Evolutionary conservation across 2,888 invertebrate genomes (phyloP).

Genomic region (Dolomedes plantarius): DNA sequence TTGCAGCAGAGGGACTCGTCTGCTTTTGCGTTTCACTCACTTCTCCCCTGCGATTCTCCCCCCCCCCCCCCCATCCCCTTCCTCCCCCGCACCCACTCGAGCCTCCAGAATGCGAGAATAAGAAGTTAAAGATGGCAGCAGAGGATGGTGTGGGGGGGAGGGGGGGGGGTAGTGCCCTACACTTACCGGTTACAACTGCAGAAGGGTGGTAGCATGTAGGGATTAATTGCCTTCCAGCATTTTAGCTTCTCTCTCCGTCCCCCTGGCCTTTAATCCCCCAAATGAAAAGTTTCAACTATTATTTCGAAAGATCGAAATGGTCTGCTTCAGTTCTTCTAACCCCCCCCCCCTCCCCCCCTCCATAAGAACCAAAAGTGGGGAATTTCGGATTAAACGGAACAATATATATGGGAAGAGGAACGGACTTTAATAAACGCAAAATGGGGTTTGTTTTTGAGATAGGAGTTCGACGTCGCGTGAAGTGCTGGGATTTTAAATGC

Average conservation of each 20-base stretch:
- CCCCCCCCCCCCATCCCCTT: too few relatives aligned
- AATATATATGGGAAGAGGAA: constrained; percentile 34
- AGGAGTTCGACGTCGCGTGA: constrained; percentile 17
- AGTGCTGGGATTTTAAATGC: constrained; percentile 33
- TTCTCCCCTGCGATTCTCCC: too few relatives aligned
- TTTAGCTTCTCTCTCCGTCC: constrained; percentile 4
- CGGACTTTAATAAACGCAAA: constrained; percentile 51
- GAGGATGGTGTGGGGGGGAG: too few relatives aligned
- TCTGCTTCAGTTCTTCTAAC: neutral
- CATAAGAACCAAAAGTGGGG: neutral
- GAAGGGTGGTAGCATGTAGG: constrained; percentile 32
- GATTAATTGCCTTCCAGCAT: constrained; percentile 67
- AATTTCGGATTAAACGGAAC: constrained; percentile 46
- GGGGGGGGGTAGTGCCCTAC: constrained; percentile 7
- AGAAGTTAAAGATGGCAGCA: constrained; percentile 47
- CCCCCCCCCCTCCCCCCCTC: neutral
- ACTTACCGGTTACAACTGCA: constrained; percentile 37
- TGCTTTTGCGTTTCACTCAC: constrained; percentile 8
- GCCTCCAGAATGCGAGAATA: constrained; percentile 54
- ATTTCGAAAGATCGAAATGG: constrained; percentile 48
- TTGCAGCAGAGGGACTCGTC: constrained; percentile 56
- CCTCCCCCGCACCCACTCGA: constrained; percentile 28
- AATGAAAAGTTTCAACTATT: constrained; percentile 71
- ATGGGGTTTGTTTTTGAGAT: constrained; percentile 53
- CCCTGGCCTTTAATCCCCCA: constrained; percentile 64